Base-by-base conservation (phyloP, 2,113 vertebrate species). In the Ancistrus triradiatus region DNA sequence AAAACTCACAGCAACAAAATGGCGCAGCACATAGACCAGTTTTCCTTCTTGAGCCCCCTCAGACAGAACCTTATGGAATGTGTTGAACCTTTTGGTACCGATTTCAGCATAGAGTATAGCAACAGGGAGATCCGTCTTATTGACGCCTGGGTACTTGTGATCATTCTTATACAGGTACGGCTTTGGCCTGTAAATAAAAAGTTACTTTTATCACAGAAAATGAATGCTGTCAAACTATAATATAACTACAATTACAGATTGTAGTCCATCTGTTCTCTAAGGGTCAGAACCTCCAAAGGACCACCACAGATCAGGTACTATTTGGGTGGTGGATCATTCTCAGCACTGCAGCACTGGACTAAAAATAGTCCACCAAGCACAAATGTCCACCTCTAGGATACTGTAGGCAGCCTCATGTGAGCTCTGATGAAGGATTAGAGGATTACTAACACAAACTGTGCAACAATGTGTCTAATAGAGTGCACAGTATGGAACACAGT, bases 81-180 rank as follows among this genome's bases (percentile, higher is more conserved):
- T 83, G 48, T 69, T 85, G 66, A 99, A 99, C 21, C 84, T 87
- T 79, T 89, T 95, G 0, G 94, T 98, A 72, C 96, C 96, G 18
- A 98, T 83, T 89, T 99, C 93, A 60, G 93, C 94, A 78, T 99
- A 99, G 4, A 99, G 90, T 76, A 99, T 81, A 76, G 89, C 85
- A 28, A 97, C 84, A 10, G 94, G 91, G 28, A 82, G 76, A 35
- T 84, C 85, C 1, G 89, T 85, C 59, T 86, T 86, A 74, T 87
- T 91, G 24, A 82, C 66, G 37, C 87, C 37, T 28, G 92, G 93
- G 80, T 91, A 97, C 72, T 71, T 90, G 80, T 95, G 96, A 72
- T 98, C 96, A 47, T 74, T 86, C 82, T 93, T 91, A 83, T 90
- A 94, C 40, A 98, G 79, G 74, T 93, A 93, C 0, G 95, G 93